Evolutionary conservation across 2,113 vertebrate species (phyloP).

Genomic region (Oxygymnocypris stewartii): DNA sequence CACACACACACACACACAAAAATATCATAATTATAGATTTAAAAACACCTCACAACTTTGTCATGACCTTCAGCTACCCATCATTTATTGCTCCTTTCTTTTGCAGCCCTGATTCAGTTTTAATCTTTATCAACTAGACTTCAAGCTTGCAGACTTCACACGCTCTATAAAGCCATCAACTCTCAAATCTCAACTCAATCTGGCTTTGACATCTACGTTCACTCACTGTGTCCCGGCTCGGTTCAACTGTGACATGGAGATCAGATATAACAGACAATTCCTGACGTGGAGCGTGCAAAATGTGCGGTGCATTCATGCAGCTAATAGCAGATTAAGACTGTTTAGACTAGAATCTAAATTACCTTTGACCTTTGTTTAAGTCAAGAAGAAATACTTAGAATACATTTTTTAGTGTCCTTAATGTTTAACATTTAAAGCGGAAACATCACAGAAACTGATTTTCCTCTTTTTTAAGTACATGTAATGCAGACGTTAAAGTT

Average conservation of each 20-base stretch:
- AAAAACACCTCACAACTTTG: conserved; percentile 62
- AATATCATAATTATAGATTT: too few species aligned
- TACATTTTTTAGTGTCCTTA: neutral
- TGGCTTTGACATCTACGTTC: conserved; percentile 58
- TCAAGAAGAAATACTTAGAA: neutral
- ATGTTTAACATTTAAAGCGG: neutral
- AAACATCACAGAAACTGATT: neutral
- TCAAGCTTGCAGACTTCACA: conserved; percentile 59
- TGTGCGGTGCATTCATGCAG: conserved; percentile 4
- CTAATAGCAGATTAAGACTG: neutral
- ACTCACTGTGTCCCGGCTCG: neutral
- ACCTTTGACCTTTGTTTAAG: conserved; percentile 1
- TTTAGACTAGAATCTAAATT: conserved; percentile 9
- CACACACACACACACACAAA: too few species aligned
- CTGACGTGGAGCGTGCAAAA: neutral
- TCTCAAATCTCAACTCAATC: conserved; percentile 57
- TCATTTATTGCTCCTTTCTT: conserved; percentile 58
- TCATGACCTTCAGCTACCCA: conserved; percentile 63
- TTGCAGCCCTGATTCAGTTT: conserved; percentile 59
- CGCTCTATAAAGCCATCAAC: conserved; percentile 62
- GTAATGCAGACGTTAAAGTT: too few species aligned
- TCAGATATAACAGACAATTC: conserved; percentile 6
- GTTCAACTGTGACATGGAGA: neutral
- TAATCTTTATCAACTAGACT: conserved; percentile 65
- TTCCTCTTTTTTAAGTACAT: too few species aligned